Percentiles rank a stretch among this genome's conserved stretches.
Conservation (phyloP, 2,888 invertebrate genomes). For the Trypoxylon attenuatum region DNA sequence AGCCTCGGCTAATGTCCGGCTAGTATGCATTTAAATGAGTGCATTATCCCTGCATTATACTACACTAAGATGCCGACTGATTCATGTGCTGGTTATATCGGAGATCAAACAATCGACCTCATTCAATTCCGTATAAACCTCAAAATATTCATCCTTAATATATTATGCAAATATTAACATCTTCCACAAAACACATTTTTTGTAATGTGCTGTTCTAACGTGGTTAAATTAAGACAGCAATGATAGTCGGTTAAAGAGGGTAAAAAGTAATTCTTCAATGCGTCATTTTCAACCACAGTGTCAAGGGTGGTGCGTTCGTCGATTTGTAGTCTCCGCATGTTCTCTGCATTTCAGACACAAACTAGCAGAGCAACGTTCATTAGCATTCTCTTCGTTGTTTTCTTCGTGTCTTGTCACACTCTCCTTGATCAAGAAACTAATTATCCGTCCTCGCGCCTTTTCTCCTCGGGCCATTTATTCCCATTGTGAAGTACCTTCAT, state of each 20-base stretch:
- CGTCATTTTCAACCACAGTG: constrained; percentile 12
- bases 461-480: constrained; percentile 50
- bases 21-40: constrained; percentile 73
- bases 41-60: constrained; percentile 66
- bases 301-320: constrained; percentile 30
- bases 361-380: constrained; percentile 34
- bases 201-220: too few relatives aligned
- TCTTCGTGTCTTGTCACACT: constrained; percentile 58
- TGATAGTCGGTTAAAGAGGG: constrained; percentile 9
- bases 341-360: constrained; percentile 26
- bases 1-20: constrained; percentile 60
- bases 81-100: too few relatives aligned
- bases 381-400: constrained; percentile 52
- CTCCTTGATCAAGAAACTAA: constrained; percentile 70
- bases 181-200: too few relatives aligned
- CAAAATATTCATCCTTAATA: too few relatives aligned
- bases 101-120: too few relatives aligned
- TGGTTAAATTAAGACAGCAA: too few relatives aligned
- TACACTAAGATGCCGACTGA: constrained; percentile 46
- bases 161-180: too few relatives aligned
- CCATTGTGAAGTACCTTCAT: constrained; percentile 26
- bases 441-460: constrained; percentile 63
- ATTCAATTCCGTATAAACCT: too few relatives aligned
- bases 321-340: constrained; percentile 34
- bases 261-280: constrained; percentile 38